Base-by-base conservation (phyloP, 1,140 invertebrate genomes). In the Kradibia gibbosae region DNA sequence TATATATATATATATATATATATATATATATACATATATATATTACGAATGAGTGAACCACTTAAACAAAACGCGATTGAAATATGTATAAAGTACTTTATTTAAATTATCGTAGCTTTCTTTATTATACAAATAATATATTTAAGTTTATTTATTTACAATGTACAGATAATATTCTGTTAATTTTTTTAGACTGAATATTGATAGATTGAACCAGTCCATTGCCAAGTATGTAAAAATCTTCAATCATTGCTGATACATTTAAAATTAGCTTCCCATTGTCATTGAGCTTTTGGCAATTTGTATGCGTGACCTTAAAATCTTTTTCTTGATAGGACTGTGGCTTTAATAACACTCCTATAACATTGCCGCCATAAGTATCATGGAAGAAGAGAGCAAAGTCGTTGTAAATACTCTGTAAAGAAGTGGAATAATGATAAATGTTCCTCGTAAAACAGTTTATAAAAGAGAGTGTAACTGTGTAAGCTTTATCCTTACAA, bases 351-450 rank as follows among this genome's bases (percentile, higher is more conserved):
- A 98, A 88, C 73, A 98, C 95, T 13, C 94, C 96, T 83, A 99
- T 95, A 13, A 94, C 90, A 81, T 93, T 92, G 39, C 97, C 97
- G 31, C 97, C 97, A 91, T 95, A 97, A 0, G 92, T 91, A 89
- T 99, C 96, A 88, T 98, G 94, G 88, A 99, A 98, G 89, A 99
- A 98, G 42, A 97, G 87, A 1, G 96, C 97, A 85, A 94, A 94
- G 45, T 97, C 94, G 7, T 92, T 93, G 89, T 96, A 98, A 74
- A 93, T 93, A 74, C 92, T 92, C 95, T 97, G 85, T 55, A 93
- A 93, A 82, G 62, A 65, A 65, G 20, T 67, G 62, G 28, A 67
- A 67, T 67, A 79, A 79, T 71, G 31, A 31, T 25, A 57, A 55
- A 67, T 8, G 34, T 39, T 67, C 34, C 62, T 39, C 34, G 17